Conservation (phyloP, 1,140 invertebrate species). For the Drosophila pseudoananassae region DNA sequence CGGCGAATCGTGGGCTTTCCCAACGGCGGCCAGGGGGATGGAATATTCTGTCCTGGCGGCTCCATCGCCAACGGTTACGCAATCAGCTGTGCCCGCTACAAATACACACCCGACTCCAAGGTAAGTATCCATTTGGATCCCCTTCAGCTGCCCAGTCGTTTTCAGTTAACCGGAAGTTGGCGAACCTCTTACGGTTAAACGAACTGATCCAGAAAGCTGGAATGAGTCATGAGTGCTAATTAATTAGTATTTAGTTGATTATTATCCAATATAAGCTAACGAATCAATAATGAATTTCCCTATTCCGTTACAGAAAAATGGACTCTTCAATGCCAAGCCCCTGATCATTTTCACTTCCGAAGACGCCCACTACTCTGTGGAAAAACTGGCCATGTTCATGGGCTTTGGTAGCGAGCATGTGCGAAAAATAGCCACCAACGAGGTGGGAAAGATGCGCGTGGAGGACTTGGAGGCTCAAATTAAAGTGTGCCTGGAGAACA, state of each 20-base stretch:
- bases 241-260: too few species aligned
- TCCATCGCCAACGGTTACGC: constrained; percentile 98
- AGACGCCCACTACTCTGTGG: constrained; percentile 97
- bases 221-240: background rate
- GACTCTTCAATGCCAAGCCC: constrained; percentile 88
- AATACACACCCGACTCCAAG: constrained; percentile 92
- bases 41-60: constrained; percentile 97
- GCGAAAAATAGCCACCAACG: constrained; percentile 89
- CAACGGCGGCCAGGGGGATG: constrained; percentile 89
- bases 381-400: constrained; percentile 92
- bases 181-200: constrained; percentile 1
- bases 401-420: constrained; percentile 93
- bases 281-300: too few species aligned
- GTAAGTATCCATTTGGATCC: constrained; percentile 72
- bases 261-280: too few species aligned
- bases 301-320: constrained; percentile 86
- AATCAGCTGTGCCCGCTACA: constrained; percentile 93
- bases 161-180: constrained; percentile 18
- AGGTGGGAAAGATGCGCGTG: constrained; percentile 91
- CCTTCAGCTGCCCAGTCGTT: constrained; percentile 7
- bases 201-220: constrained; percentile 9
- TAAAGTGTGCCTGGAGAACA: constrained; percentile 87
- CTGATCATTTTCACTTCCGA: constrained; percentile 93
- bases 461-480: constrained; percentile 90
- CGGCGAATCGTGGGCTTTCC: constrained; percentile 93